A percentile compares a stretch with the other conserved stretches of the same genome.
These are phyloP conservation scores for Thysanoteuthis rhombus DNA, from an alignment of 2,888 invertebrate genomes.

Conservation along the genomic window DNA sequence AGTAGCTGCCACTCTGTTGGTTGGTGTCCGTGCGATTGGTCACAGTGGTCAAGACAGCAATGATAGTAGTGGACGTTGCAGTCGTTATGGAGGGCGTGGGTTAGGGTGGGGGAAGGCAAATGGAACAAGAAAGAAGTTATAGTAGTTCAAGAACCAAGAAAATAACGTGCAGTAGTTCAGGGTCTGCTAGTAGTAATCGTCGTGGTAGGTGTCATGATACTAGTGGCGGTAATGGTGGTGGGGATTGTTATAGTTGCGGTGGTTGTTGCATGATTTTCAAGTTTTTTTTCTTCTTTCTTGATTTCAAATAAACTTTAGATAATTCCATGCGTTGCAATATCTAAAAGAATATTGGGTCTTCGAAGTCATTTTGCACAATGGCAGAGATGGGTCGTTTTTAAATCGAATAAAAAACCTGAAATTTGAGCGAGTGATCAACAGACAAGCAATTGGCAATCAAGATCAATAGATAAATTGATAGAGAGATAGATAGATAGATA, in stretches of 20 bases:
- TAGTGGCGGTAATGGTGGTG: neutral
- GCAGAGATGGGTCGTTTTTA: neutral
- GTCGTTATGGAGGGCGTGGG: neutral
- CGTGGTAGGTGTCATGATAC: neutral
- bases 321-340: neutral
- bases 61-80: neutral
- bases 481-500: neutral
- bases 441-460: neutral
- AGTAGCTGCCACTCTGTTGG: conserved; percentile 1
- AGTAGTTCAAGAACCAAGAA: neutral
- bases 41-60: neutral
- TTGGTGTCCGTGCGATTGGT: conserved; percentile 12
- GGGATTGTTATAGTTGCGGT: neutral
- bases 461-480: neutral
- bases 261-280: neutral
- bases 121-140: neutral
- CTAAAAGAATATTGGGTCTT: neutral
- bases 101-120: too few species aligned
- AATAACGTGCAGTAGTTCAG: neutral
- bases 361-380: neutral
- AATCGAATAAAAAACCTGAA: neutral
- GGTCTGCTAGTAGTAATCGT: neutral
- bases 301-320: neutral
- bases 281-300: neutral
- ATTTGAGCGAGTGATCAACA: neutral